Percentiles rank a stretch among this genome's conserved stretches.
phyloP scores from a whole-genome alignment of 2,888 invertebrate species.

The Fragum fragum region DNA sequence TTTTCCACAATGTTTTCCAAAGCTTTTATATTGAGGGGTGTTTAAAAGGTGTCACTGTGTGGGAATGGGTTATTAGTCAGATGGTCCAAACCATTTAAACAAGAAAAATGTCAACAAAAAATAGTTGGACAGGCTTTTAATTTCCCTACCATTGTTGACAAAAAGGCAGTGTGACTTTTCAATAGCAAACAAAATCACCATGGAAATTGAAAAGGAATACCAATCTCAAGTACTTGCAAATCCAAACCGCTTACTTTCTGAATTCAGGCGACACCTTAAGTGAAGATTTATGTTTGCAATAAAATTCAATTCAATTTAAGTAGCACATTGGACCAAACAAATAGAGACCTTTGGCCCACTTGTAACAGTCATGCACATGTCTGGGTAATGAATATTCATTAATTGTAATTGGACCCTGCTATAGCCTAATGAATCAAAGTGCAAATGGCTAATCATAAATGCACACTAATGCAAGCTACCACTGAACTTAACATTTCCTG shows the following conservation, averaged over 20 bases:
- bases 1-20: too few relatives aligned
- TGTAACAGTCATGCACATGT: not conserved
- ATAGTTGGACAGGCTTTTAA: not conserved
- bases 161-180: slow-evolving; percentile 18
- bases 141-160: not conserved
- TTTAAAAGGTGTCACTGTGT: too few relatives aligned
- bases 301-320: slow-evolving; percentile 8
- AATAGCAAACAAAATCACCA: slow-evolving; percentile 18
- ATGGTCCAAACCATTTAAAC: too few relatives aligned
- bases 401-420: not conserved
- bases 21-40: too few relatives aligned
- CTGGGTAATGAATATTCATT: not conserved
- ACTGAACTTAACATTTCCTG: too few relatives aligned
- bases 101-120: slow-evolving; percentile 9
- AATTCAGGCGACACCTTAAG: slow-evolving; percentile 1
- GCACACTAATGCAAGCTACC: too few relatives aligned
- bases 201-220: slow-evolving; percentile 15
- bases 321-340: not conserved
- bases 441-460: too few relatives aligned
- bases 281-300: slow-evolving; percentile 28
- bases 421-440: too few relatives aligned
- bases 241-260: not conserved
- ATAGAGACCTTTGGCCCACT: not conserved
- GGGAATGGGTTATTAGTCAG: too few relatives aligned
- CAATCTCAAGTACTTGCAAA: slow-evolving; percentile 23